Conservation (phyloP, 2,888 invertebrate genomes). For the Bembecia ichneumoniformis region DNA sequence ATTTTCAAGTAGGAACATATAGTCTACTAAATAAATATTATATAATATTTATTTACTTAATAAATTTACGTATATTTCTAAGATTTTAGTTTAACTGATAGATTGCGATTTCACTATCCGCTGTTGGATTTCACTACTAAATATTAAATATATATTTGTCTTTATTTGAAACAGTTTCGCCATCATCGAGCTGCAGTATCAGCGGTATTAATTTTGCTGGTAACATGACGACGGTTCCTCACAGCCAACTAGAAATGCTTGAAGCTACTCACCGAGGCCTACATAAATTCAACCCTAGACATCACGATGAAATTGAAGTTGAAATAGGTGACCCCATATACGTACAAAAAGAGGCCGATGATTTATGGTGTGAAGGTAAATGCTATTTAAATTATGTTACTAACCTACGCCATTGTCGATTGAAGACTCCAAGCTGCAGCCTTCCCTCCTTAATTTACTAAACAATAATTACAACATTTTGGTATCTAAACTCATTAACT, state of each 20-base stretch:
- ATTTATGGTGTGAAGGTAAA: conserved; percentile 96
- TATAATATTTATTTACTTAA: too few relatives aligned
- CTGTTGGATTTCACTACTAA: too few relatives aligned
- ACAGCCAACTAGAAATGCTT: conserved; percentile 85
- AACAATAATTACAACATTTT: too few relatives aligned
- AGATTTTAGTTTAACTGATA: too few relatives aligned
- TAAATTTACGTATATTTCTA: too few relatives aligned
- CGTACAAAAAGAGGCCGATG: conserved; percentile 96
- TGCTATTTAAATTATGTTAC: background rate
- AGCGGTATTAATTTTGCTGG: conserved; percentile 72
- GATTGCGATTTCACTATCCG: too few relatives aligned
- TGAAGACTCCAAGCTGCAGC: too few relatives aligned
- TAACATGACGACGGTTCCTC: conserved; percentile 80
- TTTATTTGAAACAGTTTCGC: conserved; percentile 59
- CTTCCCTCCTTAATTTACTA: too few relatives aligned
- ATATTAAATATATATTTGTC: too few relatives aligned
- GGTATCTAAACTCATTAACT: too few relatives aligned
- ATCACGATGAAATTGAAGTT: conserved; percentile 95
- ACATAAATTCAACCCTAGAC: conserved; percentile 95
- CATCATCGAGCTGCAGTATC: conserved; percentile 71
- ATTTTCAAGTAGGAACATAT: too few relatives aligned
- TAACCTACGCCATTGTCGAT: background rate
- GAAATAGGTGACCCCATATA: conserved; percentile 98
- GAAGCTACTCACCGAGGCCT: conserved; percentile 96
- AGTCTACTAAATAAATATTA: too few relatives aligned